Conservation (phyloP, 2,888 invertebrate species). For the Hermodice carunculata region DNA sequence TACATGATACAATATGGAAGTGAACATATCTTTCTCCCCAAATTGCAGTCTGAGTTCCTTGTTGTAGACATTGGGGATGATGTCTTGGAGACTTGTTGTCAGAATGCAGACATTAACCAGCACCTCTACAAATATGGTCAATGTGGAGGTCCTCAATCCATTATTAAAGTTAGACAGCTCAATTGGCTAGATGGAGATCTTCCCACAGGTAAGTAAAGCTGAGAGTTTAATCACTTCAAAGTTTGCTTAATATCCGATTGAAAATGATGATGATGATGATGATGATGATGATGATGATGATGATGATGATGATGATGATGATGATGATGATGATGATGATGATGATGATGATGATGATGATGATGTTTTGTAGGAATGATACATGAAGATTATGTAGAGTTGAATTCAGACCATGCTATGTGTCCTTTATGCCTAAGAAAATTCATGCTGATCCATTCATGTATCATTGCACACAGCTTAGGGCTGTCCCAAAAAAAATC, state of each 20-base stretch:
- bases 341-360: too few species aligned
- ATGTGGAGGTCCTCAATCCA: not conserved
- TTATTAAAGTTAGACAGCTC: conserved; percentile 3
- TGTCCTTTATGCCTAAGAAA: too few species aligned
- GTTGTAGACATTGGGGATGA: conserved; percentile 8
- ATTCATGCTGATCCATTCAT: too few species aligned
- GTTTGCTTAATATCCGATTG: too few species aligned
- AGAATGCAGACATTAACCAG: not conserved
- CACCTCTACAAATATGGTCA: not conserved
- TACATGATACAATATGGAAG: too few species aligned
- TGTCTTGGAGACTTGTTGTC: conserved; percentile 3
- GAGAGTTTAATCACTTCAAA: too few species aligned
- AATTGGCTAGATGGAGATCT: conserved; percentile 2
- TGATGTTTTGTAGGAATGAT: too few species aligned
- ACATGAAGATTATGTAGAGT: too few species aligned
- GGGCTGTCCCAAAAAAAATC: too few species aligned
- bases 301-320: conserved; percentile 21
- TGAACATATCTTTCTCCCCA: too few species aligned
- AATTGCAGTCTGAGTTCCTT: not conserved
- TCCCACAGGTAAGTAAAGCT: conserved; percentile 1
- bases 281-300: conserved; percentile 10
- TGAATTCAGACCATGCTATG: too few species aligned
- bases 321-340: conserved; percentile 22
- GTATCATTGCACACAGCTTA: too few species aligned
- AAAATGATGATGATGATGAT: conserved; percentile 18